Conservation (phyloP, 30 jellyfish, hydroid and myxozoan species). For the Hydractinia echinata region DNA sequence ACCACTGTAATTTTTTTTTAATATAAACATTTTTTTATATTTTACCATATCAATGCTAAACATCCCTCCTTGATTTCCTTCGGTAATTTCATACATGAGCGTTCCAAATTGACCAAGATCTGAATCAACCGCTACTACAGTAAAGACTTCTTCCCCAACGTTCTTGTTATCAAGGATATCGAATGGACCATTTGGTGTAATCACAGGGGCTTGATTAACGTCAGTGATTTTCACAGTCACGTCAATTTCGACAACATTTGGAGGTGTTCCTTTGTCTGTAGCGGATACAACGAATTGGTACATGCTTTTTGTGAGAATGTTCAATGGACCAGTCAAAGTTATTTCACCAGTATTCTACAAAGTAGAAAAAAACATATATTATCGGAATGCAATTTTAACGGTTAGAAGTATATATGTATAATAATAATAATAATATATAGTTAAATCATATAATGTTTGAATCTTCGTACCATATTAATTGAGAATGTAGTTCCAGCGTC, state of each 20-base stretch:
- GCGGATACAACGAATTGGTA: background rate
- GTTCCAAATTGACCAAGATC: slow-evolving; percentile 32
- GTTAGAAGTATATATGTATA: background rate
- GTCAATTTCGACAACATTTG: background rate
- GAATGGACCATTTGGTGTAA: slow-evolving; percentile 1
- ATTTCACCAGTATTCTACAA: slow-evolving; percentile 1
- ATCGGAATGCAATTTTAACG: background rate
- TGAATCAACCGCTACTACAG: slow-evolving; percentile 20
- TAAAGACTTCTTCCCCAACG: slow-evolving; percentile 16
- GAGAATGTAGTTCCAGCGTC: background rate
- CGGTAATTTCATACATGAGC: background rate
- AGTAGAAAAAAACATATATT: background rate
- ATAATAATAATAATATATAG: background rate
- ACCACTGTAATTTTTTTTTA: background rate
- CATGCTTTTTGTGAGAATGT: background rate
- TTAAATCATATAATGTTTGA: background rate
- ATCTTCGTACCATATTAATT: background rate
- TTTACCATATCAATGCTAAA: background rate
- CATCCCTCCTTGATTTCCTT: slow-evolving; percentile 12
- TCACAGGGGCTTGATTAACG: background rate
- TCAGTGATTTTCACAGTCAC: background rate
- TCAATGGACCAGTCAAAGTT: background rate
- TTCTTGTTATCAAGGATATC: slow-evolving; percentile 7
- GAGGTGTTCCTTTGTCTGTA: slow-evolving; percentile 12
- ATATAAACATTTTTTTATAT: background rate